Percentiles rank a stretch among this genome's conserved stretches.
Conservation (phyloP, 2,113 vertebrate genomes). For the Heliornis fulica region DNA sequence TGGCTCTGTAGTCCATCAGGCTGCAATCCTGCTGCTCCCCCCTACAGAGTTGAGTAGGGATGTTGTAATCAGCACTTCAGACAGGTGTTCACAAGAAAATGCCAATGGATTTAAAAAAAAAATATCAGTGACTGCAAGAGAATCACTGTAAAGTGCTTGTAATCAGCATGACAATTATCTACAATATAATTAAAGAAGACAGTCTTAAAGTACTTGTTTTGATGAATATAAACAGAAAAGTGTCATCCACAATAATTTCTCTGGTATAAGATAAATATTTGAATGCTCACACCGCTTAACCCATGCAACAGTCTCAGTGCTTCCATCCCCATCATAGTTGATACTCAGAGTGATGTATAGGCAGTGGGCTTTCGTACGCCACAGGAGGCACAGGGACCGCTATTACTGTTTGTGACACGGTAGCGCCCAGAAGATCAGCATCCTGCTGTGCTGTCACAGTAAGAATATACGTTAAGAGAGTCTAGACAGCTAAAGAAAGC, state of each 20-base stretch:
- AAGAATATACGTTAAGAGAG: not conserved
- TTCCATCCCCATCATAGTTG: not conserved
- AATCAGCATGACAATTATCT: slow-evolving; percentile 16
- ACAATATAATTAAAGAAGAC: not conserved
- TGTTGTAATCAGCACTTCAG: slow-evolving; percentile 31
- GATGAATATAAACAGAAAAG: not conserved
- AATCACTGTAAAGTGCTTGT: not conserved
- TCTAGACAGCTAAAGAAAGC: not conserved
- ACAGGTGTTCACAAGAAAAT: not conserved
- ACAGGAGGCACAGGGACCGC: not conserved
- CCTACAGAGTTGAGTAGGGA: not conserved
- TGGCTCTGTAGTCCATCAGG: not conserved
- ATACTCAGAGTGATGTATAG: not conserved
- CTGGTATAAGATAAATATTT: not conserved
- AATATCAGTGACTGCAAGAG: not conserved
- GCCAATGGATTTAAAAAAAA: not conserved
- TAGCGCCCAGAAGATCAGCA: not conserved
- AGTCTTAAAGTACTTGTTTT: not conserved
- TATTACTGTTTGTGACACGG: not conserved
- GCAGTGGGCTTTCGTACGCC: rapidly evolving
- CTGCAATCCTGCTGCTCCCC: not conserved
- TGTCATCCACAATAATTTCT: not conserved
- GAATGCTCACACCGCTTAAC: not conserved
- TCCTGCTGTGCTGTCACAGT: not conserved
- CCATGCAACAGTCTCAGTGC: not conserved